Conservation (phyloP, 2,113 vertebrate genomes). For the Megatriorchis doriae region DNA sequence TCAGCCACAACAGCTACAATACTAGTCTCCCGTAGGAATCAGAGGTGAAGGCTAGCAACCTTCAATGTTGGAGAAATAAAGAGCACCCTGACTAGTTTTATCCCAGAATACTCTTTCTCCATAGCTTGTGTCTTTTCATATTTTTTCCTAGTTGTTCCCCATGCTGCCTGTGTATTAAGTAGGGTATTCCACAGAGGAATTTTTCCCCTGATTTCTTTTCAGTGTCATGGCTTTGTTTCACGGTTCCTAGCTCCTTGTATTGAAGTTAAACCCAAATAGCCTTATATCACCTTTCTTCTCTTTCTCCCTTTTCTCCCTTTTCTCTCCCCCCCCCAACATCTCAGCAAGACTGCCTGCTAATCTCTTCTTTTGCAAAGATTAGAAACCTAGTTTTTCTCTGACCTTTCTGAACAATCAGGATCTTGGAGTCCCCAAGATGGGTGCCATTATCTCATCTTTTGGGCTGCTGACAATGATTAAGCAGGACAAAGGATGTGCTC, state of each 20-base stretch:
- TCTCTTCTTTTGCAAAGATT: conserved; percentile 48
- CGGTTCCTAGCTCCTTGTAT: neutral
- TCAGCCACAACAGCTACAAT: neutral
- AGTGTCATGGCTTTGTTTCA: neutral
- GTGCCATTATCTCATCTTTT: conserved; percentile 45
- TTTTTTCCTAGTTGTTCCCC: neutral
- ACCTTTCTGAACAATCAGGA: conserved; percentile 60
- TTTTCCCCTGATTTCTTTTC: neutral
- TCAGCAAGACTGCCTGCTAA: conserved; percentile 32
- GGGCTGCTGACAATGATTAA: conserved; percentile 39
- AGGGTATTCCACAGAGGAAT: neutral
- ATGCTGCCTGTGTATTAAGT: neutral
- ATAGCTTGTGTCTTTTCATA: neutral
- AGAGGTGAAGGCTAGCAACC: neutral
- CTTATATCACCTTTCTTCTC: neutral
- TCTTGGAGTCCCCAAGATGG: conserved; percentile 21
- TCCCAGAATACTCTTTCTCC: neutral
- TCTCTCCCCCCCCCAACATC: neutral
- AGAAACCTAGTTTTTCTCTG: conserved; percentile 31
- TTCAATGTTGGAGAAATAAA: neutral
- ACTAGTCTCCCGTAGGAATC: neutral
- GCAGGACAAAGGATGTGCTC: conserved; percentile 34
- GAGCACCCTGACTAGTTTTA: neutral
- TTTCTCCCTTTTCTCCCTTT: neutral
- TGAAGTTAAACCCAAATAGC: neutral